phyloP scores from a whole-genome alignment of 2,797 vertebrate genomes.

The Helarctos malayanus region DNA sequence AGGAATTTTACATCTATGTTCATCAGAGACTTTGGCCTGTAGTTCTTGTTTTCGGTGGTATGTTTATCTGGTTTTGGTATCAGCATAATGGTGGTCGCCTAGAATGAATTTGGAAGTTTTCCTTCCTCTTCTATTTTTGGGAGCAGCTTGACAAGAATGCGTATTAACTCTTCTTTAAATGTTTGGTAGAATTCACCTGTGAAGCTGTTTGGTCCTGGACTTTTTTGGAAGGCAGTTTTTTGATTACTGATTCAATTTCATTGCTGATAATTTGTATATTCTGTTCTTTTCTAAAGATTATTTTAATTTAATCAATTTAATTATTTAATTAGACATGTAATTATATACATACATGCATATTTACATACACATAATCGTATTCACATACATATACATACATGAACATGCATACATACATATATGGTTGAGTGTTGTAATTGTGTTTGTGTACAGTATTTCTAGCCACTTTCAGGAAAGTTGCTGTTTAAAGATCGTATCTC shows the following conservation, averaged over 20 bases:
- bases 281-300: conserved; percentile 38
- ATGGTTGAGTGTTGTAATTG: background rate
- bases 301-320: conserved; percentile 11
- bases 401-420: background rate
- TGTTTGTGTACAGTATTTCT: background rate
- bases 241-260: background rate
- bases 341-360: background rate
- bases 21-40: no score
- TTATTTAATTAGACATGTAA: background rate
- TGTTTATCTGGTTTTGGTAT: no score
- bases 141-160: no score
- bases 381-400: background rate
- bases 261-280: background rate
- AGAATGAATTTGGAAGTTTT: no score
- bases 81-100: no score
- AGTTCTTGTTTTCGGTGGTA: no score
- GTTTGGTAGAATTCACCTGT: no score
- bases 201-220: background rate
- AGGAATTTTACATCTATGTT: no score
- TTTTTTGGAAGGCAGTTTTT: background rate
- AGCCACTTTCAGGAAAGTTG: conserved; percentile 52
- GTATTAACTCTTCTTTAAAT: no score
- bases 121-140: no score
- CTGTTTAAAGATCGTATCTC: conserved; percentile 68
- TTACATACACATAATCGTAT: background rate